Evolutionary conservation across 2,888 invertebrate genomes (phyloP).

Genomic region (Lithophane socia): DNA sequence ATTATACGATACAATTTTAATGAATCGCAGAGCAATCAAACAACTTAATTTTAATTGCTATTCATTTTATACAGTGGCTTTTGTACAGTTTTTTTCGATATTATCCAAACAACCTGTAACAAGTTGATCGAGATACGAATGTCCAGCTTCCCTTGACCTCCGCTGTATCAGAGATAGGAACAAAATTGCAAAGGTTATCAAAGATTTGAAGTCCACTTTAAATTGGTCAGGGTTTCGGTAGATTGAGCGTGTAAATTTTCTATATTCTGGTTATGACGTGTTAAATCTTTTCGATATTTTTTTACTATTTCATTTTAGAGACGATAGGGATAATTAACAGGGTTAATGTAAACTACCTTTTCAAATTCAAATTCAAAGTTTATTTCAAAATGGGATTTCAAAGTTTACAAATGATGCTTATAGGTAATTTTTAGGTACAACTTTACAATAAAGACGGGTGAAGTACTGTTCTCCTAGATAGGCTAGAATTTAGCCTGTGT

Average conservation of each 20-base stretch:
- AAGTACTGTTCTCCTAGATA: too few relatives aligned
- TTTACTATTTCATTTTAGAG: neutral
- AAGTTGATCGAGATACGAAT: neutral
- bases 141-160: slow-evolving; percentile 27
- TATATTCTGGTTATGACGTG: slow-evolving; percentile 27
- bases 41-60: slow-evolving; percentile 4
- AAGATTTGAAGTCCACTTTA: slow-evolving; percentile 20
- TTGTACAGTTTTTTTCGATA: neutral
- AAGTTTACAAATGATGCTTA: too few relatives aligned
- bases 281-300: neutral
- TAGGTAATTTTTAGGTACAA: too few relatives aligned
- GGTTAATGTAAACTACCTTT: neutral
- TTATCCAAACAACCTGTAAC: slow-evolving; percentile 28
- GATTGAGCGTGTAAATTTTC: slow-evolving; percentile 9
- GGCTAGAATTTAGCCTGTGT: too few relatives aligned
- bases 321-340: neutral
- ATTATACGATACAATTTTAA: neutral
- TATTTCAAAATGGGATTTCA: too few relatives aligned
- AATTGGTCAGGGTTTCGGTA: slow-evolving; percentile 6
- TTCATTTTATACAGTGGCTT: neutral
- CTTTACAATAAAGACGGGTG: too few relatives aligned
- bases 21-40: neutral
- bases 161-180: neutral
- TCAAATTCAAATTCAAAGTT: too few relatives aligned
- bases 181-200: neutral